phyloP scores from a whole-genome alignment of 1,140 invertebrate genomes.

The Hyposmocoma kahamanoa region DNA sequence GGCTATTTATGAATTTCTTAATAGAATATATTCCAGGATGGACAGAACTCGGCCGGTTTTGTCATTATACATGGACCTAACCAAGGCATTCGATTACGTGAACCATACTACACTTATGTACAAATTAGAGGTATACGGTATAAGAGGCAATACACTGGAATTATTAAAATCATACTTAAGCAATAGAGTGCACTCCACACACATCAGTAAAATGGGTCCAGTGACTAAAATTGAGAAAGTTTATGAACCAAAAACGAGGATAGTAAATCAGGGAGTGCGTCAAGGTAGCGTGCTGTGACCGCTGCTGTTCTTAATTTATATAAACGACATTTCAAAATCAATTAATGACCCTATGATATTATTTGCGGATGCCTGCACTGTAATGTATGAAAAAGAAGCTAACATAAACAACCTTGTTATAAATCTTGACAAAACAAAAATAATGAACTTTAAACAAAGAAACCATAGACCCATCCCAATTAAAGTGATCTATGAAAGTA shows the following conservation, averaged over 20 bases:
- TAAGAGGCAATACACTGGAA: constrained; percentile 1
- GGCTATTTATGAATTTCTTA: neutral
- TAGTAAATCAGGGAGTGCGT: neutral
- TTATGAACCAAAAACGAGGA: neutral
- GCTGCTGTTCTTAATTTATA: constrained; percentile 5
- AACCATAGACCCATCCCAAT: no score
- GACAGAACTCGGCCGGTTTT: neutral
- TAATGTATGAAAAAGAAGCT: neutral
- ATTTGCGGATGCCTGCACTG: constrained; percentile 6
- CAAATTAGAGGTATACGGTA: constrained; percentile 2
- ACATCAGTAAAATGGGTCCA: neutral
- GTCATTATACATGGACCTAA: constrained; percentile 5
- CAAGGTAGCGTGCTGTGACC: constrained; percentile 4
- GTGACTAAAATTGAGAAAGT: neutral
- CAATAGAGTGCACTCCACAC: neutral
- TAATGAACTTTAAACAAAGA: constrained; percentile 1
- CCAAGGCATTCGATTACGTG: constrained; percentile 5
- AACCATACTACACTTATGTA: neutral
- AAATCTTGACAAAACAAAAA: constrained; percentile 6
- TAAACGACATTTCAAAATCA: neutral
- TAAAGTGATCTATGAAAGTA: no score
- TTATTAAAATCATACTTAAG: constrained; percentile 1
- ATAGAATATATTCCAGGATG: neutral
- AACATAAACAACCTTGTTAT: constrained; percentile 2
- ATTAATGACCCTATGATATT: neutral